Conservation (phyloP, 2,888 invertebrate species). For the Sipha maydis region DNA sequence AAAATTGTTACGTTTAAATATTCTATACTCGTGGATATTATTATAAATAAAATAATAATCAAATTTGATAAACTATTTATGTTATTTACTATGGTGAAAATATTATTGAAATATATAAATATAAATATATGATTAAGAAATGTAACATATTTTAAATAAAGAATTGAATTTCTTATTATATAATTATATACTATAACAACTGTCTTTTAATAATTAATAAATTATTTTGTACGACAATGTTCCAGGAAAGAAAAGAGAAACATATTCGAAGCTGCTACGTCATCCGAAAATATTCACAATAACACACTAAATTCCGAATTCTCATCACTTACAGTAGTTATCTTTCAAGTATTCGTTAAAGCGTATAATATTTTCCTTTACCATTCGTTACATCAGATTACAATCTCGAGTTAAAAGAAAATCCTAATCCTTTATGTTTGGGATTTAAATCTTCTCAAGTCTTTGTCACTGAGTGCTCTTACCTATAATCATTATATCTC, state of each 20-base stretch:
- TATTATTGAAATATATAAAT: no score
- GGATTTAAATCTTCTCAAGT: not conserved
- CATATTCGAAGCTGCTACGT: not conserved
- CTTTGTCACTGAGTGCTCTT: not conserved
- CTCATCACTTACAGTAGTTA: not conserved
- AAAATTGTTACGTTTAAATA: no score
- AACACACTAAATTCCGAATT: not conserved
- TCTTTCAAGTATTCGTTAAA: not conserved
- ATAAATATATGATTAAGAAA: no score
- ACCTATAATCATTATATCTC: not conserved
- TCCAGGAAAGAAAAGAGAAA: not conserved
- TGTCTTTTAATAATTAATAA: no score
- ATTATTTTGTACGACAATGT: not conserved
- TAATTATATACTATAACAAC: no score
- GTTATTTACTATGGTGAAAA: no score
- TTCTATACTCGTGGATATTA: no score
- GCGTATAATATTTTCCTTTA: not conserved
- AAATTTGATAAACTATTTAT: no score
- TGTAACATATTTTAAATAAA: no score
- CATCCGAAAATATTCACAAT: not conserved
- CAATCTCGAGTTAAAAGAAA: not conserved
- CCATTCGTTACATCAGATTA: slow-evolving; percentile 3
- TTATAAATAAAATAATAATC: no score
- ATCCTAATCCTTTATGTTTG: not conserved
- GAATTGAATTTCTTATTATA: no score